Percentiles rank a stretch among this genome's conserved stretches.
Evolutionary conservation across 2,888 invertebrate species (phyloP).

Genomic region (Dasypogon diadema): DNA sequence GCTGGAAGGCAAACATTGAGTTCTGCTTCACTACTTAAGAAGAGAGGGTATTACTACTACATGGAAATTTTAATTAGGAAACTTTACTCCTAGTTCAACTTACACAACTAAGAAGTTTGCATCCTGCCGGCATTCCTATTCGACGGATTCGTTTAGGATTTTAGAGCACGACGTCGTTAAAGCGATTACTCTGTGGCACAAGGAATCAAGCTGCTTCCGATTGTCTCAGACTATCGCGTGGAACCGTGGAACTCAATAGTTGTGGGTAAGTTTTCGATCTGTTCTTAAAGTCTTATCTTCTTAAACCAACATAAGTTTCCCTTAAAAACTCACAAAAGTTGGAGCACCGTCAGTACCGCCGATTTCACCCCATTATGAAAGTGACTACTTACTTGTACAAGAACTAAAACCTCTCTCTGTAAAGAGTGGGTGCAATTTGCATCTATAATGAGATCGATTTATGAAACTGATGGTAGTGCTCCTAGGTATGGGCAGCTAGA

Average conservation of each 20-base stretch:
- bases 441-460: slow-evolving; percentile 45
- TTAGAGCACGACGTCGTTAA: background rate
- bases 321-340: too few species aligned
- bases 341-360: too few species aligned
- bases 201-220: slow-evolving; percentile 24
- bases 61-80: slow-evolving; percentile 32
- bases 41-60: background rate
- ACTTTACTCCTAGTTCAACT: slow-evolving; percentile 1
- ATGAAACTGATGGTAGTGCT: slow-evolving; percentile 2
- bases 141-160: background rate
- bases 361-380: background rate
- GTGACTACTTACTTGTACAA: background rate
- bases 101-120: background rate
- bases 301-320: too few species aligned
- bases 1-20: too few species aligned
- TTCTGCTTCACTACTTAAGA: too few species aligned
- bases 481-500: background rate
- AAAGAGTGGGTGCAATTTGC: slow-evolving; percentile 40
- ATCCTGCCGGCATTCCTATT: background rate
- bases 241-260: too few species aligned
- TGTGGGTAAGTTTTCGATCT: too few species aligned
- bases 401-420: background rate
- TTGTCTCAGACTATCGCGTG: background rate
- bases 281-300: too few species aligned
- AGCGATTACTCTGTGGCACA: background rate